phyloP scores from a whole-genome alignment of 2,113 vertebrate species.

The Hippopotamus amphibius region DNA sequence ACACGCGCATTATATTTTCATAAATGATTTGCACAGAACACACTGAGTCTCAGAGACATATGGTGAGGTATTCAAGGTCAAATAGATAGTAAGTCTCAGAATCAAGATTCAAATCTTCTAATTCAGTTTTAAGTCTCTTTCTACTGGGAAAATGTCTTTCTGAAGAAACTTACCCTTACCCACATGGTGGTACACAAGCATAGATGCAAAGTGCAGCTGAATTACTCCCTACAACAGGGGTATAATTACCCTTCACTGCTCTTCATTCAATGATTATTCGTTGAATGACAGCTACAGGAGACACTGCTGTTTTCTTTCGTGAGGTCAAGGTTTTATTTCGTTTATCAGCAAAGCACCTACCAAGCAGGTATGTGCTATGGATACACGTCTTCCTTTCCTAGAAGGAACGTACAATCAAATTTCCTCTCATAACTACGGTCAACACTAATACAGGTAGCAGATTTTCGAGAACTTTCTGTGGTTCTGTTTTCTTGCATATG shows the following conservation, averaged over 20 bases:
- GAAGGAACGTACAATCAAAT: slow-evolving; percentile 32
- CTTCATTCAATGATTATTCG: neutral
- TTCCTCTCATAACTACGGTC: neutral
- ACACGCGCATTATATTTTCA: neutral
- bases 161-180: neutral
- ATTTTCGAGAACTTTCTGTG: neutral
- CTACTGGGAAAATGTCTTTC: neutral
- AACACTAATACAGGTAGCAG: neutral
- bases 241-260: neutral
- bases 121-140: slow-evolving; percentile 24
- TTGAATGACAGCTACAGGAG: neutral
- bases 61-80: neutral
- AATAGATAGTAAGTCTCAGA: neutral
- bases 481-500: slow-evolving; percentile 13
- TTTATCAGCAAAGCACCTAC: neutral
- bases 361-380: neutral
- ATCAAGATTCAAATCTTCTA: neutral
- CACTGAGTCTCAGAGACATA: slow-evolving; percentile 6
- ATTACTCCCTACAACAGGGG: neutral
- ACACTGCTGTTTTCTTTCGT: neutral
- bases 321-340: slow-evolving; percentile 28
- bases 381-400: slow-evolving; percentile 17
- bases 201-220: neutral
- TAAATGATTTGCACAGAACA: neutral
- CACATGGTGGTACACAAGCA: neutral